Evolutionary conservation across 30 jellyfish, hydroid and myxozoan genomes (phyloP).

Genomic region (Cassiopea xamachana): DNA sequence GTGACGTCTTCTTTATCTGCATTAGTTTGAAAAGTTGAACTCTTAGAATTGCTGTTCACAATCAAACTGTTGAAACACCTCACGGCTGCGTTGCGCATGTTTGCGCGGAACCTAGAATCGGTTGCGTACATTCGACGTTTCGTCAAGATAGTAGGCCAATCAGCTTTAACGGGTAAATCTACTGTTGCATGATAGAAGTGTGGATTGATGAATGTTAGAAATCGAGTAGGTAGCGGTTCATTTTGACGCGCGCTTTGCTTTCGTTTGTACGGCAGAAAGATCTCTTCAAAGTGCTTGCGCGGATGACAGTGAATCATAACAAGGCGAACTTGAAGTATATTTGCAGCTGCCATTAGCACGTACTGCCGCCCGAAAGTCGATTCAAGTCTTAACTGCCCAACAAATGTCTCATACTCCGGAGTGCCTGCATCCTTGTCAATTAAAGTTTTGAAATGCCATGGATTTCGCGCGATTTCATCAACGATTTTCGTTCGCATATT

Average conservation of each 20-base stretch:
- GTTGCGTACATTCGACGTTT: constrained; percentile 89
- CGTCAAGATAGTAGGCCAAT: constrained; percentile 87
- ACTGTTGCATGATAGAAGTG: constrained; percentile 85
- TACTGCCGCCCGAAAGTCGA: constrained; percentile 80
- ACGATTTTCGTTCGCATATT: constrained; percentile 77
- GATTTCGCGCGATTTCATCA: constrained; percentile 78
- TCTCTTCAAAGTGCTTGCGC: constrained; percentile 72
- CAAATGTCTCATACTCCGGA: constrained; percentile 71
- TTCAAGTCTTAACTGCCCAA: constrained; percentile 52
- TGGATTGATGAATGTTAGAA: constrained; percentile 84
- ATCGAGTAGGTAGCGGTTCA: constrained; percentile 52
- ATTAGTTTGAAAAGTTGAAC: neutral
- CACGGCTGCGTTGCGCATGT: constrained; percentile 90
- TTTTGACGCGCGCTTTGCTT: constrained; percentile 1
- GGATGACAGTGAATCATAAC: constrained; percentile 87
- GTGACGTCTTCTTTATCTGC: constrained; percentile 71
- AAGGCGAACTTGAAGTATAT: constrained; percentile 64
- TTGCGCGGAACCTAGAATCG: constrained; percentile 87
- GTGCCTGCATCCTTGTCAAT: constrained; percentile 76
- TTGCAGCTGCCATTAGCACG: constrained; percentile 89
- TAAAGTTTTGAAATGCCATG: constrained; percentile 71
- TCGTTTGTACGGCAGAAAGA: constrained; percentile 67
- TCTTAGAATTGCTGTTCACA: constrained; percentile 42
- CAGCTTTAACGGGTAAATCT: constrained; percentile 81
- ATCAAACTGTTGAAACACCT: constrained; percentile 74